Percentiles rank a stretch among this genome's conserved stretches.
Evolutionary conservation across 2,113 vertebrate genomes (phyloP).

Genomic region (Ophiodon elongatus): DNA sequence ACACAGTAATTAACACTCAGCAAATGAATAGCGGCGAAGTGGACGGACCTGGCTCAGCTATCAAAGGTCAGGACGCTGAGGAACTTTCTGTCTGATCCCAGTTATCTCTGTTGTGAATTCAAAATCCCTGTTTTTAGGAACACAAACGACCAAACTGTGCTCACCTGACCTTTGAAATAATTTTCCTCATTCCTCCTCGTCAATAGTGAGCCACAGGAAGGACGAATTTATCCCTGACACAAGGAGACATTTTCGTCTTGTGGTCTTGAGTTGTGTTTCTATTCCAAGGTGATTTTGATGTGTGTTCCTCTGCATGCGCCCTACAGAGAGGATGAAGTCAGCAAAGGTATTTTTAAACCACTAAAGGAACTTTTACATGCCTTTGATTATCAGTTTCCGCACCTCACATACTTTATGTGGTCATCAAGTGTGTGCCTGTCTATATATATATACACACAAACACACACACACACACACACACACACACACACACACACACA

Average conservation of each 20-base stretch:
- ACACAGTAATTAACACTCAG: slow-evolving; percentile 61
- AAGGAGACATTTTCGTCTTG: background rate
- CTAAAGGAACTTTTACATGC: background rate
- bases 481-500: background rate
- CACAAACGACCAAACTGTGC: slow-evolving; percentile 13
- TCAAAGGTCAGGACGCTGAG: slow-evolving; percentile 61
- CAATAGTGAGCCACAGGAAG: background rate
- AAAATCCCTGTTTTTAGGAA: slow-evolving; percentile 9
- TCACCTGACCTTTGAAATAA: background rate
- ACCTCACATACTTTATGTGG: background rate
- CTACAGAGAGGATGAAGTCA: background rate
- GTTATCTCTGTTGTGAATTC: background rate
- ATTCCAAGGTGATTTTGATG: slow-evolving; percentile 11
- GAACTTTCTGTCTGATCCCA: slow-evolving; percentile 29
- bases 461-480: background rate
- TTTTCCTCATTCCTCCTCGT: background rate
- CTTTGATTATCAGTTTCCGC: background rate
- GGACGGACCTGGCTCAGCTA: slow-evolving; percentile 36
- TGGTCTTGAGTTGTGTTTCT: slow-evolving; percentile 14
- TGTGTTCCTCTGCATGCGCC: background rate
- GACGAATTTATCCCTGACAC: background rate
- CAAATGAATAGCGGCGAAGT: slow-evolving; percentile 58
- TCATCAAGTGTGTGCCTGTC: background rate
- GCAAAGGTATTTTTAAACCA: slow-evolving; percentile 28
- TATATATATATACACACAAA: background rate